phyloP scores from a whole-genome alignment of 2,797 vertebrate species.

The Crenuchus spilurus region DNA sequence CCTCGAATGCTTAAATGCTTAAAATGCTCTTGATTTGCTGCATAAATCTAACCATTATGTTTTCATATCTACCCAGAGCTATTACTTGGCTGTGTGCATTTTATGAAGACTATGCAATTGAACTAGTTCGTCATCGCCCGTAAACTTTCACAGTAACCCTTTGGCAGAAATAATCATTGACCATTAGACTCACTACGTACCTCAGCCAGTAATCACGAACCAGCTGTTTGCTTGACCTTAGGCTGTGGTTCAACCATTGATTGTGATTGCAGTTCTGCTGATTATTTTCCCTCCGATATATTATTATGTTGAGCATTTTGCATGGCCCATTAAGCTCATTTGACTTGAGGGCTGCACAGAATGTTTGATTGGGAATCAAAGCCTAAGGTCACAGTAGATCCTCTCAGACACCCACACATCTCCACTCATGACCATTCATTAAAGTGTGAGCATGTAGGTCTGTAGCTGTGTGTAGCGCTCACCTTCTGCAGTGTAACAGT shows the following conservation, averaged over 20 bases:
- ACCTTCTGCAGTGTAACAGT: slow-evolving; percentile 28
- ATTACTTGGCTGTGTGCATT: not conserved
- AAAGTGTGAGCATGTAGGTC: not conserved
- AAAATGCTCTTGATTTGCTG: not conserved
- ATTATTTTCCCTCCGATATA: not conserved
- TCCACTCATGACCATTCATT: slow-evolving; percentile 1
- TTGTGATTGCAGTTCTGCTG: slow-evolving; percentile 7
- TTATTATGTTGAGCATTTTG: not conserved
- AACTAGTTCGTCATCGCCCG: not conserved
- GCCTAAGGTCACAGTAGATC: slow-evolving; percentile 3
- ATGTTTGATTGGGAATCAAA: not conserved
- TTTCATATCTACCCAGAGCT: not conserved
- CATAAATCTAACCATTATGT: not conserved
- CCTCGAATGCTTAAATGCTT: no score
- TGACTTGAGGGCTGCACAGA: not conserved
- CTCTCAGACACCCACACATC: not conserved
- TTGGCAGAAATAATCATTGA: not conserved
- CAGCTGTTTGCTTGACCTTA: slow-evolving; percentile 2
- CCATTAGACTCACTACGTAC: not conserved
- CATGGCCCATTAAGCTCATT: not conserved
- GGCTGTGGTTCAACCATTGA: not conserved
- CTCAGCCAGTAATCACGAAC: not conserved
- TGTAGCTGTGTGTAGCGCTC: not conserved
- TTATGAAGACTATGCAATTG: not conserved
- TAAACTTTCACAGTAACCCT: not conserved